phyloP scores from a whole-genome alignment of 2,113 vertebrate species.

The Nipponia nippon region DNA sequence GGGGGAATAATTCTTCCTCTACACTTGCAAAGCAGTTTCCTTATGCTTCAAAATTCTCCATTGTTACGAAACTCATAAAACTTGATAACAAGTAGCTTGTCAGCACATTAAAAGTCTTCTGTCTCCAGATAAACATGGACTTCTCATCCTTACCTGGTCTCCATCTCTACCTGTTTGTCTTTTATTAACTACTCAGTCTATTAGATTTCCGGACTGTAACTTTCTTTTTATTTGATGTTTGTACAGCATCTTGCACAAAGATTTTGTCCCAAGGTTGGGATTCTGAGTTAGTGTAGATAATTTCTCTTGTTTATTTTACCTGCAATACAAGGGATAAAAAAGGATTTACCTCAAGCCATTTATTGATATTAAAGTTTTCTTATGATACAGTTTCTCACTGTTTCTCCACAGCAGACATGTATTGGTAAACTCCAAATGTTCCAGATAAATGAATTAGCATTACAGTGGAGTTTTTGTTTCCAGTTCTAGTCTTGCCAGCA shows the following conservation, averaged over 20 bases:
- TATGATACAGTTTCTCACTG: neutral
- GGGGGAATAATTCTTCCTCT: neutral
- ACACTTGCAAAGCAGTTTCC: neutral
- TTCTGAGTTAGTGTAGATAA: neutral
- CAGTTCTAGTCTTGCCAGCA: neutral
- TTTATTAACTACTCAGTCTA: neutral
- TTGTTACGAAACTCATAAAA: neutral
- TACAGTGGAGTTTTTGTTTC: neutral
- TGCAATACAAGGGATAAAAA: neutral
- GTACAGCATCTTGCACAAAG: neutral
- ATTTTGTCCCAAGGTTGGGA: neutral
- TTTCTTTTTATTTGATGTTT: neutral
- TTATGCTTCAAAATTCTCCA: neutral
- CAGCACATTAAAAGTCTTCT: neutral
- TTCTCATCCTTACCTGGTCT: neutral
- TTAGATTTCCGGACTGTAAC: neutral
- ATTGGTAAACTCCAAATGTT: neutral
- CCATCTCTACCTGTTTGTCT: neutral
- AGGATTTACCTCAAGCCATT: neutral
- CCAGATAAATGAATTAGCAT: neutral
- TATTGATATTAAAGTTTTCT: neutral
- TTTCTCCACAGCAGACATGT: neutral
- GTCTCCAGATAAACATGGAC: neutral
- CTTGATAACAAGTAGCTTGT: neutral
- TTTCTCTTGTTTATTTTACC: neutral